Base-by-base conservation (phyloP, 2,888 invertebrate genomes). In the Antheraea yamamai region DNA sequence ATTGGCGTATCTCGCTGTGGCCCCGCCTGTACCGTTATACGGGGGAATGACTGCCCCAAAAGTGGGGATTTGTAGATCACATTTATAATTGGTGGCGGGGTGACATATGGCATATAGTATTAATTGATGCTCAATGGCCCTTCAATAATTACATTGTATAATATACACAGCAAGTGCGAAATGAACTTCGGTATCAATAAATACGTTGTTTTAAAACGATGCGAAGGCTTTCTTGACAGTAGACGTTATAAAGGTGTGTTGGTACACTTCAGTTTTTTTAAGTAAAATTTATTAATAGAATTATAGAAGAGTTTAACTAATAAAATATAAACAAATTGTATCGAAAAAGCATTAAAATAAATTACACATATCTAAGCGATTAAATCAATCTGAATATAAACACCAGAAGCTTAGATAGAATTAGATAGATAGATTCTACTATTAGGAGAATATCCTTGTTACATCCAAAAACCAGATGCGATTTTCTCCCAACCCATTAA, bases 1-100 rank as follows among this genome's bases (percentile, higher is more conserved):
- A 94, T 94, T 94, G 94, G 94, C 92, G 94, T 92, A 86, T 85
- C 85, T 84, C 80, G 81, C 86, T 83, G 83, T 91, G 82, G 93
- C 94, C 91, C 88, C 94, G 94, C 94, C 94, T 93, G 92, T 89
- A 92, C 94, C 93, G 94, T 93, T 93, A 93, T 86, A 91, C 91
- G 89, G 93, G 93, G 93, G 93, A 92, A 81, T 91, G 91, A 90
- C 91, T 90, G 90, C 89, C 92, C 90, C 84, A 87, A 90, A 91
- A 92, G 92, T 89, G 94, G 94, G 94, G 93, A 86, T 91, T 90
- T 88, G 87, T 92, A 87, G 92, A 91, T 89, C 92, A 92, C 82
- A 83, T 73, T 81, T 77, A 77, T 81, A 79, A 79, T 83, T 83
- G 86, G 86, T 85, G 88, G 90, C 90, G 88, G 89, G 84, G 90